Evolutionary conservation across 2,113 vertebrate genomes (phyloP), one percentile per base, ranked within the genome.

Genomic region (Pan paniscus): DNA sequence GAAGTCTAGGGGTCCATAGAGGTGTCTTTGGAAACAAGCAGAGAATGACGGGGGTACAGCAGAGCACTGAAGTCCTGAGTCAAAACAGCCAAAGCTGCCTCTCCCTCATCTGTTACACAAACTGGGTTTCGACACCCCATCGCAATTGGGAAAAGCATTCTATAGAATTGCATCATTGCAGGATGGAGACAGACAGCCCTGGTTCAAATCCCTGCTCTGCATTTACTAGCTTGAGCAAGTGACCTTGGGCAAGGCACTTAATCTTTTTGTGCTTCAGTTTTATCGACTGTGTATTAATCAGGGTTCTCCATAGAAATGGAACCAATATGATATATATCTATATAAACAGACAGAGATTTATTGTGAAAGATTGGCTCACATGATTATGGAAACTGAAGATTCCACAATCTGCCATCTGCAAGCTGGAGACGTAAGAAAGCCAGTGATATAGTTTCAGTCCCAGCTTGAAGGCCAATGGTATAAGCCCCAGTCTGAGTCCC

Each of bases 21-120:
- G 46, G 23, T 84, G 23, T 38, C 70, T 86, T 32, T 46, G 52
- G 75, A 48, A 27, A n/a, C 16, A 11, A 50, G 13, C 5, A 30
- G 23, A 59, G 27, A 43, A 5, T 64, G n/a, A 14, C 3, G 0
- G 6, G 5, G 6, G 2, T 48, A 2, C 52, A 8, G 6, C 1
- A 40, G 38, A 68, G 30, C 20, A 59, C 43, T 48, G 20, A 43
- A 16, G 38, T 30, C 43, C n/a, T 5, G 12, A 46, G 40, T 38
- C 40, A 89, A 48, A 67, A n/a, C 8, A 72, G 68, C 25, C 64
- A 68, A 48, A 90, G 17, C 23, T 57, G 30, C 10, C 72, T 40
- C 32, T 25, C 50, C 30, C 12, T 80, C 40, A 40, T 46, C 17
- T 14, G 40, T 32, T n/a, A 59, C 1, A 4, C 25, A 73, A 50